A percentile compares a stretch with the other conserved stretches of the same genome.
These are phyloP conservation scores for Corynorhinus townsendii DNA, from an alignment of 2,113 vertebrate genomes.

Conservation along the genomic window DNA sequence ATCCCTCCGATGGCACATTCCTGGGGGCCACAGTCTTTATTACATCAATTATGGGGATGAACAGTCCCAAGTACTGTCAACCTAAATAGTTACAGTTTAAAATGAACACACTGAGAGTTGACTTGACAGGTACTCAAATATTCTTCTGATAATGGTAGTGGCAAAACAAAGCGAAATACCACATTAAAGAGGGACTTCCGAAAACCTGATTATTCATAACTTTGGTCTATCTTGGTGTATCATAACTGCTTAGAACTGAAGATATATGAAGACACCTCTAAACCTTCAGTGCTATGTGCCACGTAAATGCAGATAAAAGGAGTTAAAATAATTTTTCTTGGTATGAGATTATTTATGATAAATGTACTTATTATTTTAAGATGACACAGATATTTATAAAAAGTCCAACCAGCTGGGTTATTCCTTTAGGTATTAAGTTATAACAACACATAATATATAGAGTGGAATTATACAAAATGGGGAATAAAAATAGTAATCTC, in stretches of 20 bases:
- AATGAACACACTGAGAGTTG: neutral
- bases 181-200: neutral
- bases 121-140: neutral
- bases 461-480: conserved; percentile 7
- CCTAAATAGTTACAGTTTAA: neutral
- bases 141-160: neutral
- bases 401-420: neutral
- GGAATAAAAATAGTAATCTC: conserved; percentile 19
- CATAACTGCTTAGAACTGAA: conserved; percentile 16
- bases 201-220: neutral
- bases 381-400: conserved; percentile 30
- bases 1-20: neutral
- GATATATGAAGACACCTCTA: neutral
- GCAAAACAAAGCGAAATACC: neutral
- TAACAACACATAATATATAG: neutral
- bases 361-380: conserved; percentile 30
- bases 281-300: neutral
- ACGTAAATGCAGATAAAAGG: conserved; percentile 23
- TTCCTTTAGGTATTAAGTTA: conserved; percentile 31
- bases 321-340: conserved; percentile 7
- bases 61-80: neutral
- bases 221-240: neutral
- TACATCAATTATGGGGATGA: neutral
- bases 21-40: neutral
- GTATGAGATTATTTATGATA: conserved; percentile 16